These are phyloP conservation scores for Herminia tarsipennalis DNA, from an alignment of 2,888 invertebrate species.

Conservation along the genomic window DNA sequence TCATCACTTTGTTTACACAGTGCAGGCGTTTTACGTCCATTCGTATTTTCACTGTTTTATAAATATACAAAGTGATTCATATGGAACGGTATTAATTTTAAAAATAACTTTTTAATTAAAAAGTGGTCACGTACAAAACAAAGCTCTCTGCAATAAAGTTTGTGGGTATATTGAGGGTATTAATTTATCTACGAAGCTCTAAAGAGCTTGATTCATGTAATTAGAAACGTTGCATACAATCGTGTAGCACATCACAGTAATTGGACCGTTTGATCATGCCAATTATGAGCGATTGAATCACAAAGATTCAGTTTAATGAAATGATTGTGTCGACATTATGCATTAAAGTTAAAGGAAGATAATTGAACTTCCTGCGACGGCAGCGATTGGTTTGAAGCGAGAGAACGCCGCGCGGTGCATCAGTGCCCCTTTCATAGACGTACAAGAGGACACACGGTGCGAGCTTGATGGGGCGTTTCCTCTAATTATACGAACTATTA, in stretches of 20 bases:
- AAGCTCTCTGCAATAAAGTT: neutral
- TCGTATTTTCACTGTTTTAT: constrained; percentile 33
- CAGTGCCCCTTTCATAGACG: constrained; percentile 73
- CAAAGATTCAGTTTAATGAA: constrained; percentile 80
- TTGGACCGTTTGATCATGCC: constrained; percentile 71
- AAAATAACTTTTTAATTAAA: constrained; percentile 20
- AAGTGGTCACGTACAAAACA: neutral
- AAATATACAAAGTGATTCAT: constrained; percentile 22
- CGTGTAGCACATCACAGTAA: constrained; percentile 50
- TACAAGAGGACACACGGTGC: constrained; percentile 59
- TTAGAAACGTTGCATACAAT: constrained; percentile 37
- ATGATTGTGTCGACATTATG: constrained; percentile 83
- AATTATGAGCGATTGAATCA: constrained; percentile 75
- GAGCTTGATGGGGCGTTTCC: constrained; percentile 79
- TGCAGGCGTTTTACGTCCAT: constrained; percentile 36
- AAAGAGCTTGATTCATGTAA: constrained; percentile 34
- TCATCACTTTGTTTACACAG: constrained; percentile 40
- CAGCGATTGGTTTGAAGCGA: constrained; percentile 72
- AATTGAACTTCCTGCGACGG: constrained; percentile 83
- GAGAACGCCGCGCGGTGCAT: constrained; percentile 44
- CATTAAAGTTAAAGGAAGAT: constrained; percentile 81
- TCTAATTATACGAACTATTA: constrained; percentile 83
- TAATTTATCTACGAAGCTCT: constrained; percentile 31
- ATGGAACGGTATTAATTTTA: constrained; percentile 5
- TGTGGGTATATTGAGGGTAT: constrained; percentile 14